Base-by-base conservation (phyloP, 2,888 invertebrate genomes). In the Idaea straminata region DNA sequence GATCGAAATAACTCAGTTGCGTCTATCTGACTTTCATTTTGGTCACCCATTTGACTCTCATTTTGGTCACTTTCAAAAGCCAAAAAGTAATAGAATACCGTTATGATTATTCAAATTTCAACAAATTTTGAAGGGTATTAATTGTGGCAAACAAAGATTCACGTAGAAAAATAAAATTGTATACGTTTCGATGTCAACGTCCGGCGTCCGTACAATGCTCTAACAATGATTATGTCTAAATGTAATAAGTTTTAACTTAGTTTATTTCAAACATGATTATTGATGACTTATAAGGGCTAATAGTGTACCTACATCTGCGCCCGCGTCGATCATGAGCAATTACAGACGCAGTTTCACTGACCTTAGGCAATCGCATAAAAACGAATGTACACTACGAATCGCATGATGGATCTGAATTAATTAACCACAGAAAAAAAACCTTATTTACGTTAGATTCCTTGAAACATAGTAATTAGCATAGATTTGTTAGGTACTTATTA, bases 331-430 rank as follows among this genome's bases (percentile, higher is more conserved):
- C 6, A 2, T 7, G 0, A 47, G 13, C 10, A 47, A 47, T 47
- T 47, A 47, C 58, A 58, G 58, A 16, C 10, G 10, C 58, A 58
- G 58, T 58, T 58, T 58, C 58, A 58, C 58, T 58, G 58, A 58
- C 58, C 58, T 58, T 58, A n/a, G 4, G 16, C 58, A 58, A 58
- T 58, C 6, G 16, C 58, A 58, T 57, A 57, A 58, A 58, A 58
- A 58, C 58, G 16, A 47, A 47, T 47, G 47, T 13, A 1, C 58
- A n/a, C n/a, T 16, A 58, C 58, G 15, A 16, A 58, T 58, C 58
- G 58, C 58, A 58, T 58, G 58, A 58, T 58, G 15, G 15, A 15
- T 47, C 47, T 10, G 47, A 47, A 47, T 47, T 47, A 47, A 47
- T 47, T 47, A 47, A 47, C 7, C 6, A 47, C 47, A 47, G 47